Evolutionary conservation across 2,797 vertebrate species (phyloP), one percentile per base, ranked within the genome.

Genomic region (Sebastes melanostomus): DNA sequence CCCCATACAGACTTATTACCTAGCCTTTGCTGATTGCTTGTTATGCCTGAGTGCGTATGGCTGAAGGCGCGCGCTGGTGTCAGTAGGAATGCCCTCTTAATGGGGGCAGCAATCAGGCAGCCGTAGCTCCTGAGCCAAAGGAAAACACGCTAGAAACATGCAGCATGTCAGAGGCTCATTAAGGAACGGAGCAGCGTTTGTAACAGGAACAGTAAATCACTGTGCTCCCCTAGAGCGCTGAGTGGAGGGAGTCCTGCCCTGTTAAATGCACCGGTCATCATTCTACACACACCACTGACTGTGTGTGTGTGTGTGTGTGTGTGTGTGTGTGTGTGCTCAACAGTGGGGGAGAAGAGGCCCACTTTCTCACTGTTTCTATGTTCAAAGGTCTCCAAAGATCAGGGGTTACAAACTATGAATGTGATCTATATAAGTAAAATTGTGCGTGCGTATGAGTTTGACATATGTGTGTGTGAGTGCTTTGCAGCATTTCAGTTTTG

Each of bases 151-250:
- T 89, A 90, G 83, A 86, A 94, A 93, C 93, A 87, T 78, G 92
- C 92, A 84, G 91, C 85, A 81, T 92, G 94, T 94, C 93, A 92
- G 87, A 89, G 91, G 88, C 94, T 95, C 94, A 91, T 95, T 95
- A 95, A 85, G 92, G 89, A 89, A 20, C 30, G 36, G 79, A 76
- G 90, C 89, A 77, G 92, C 91, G 79, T 95, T 95, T 95, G 91
- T 89, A 93, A 90, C 89, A 85, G 87, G 87, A 92, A 92, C 91
- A 93, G 91, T 95, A 94, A 95, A 95, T 95, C 94, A 95, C 91
- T 94, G 91, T 91, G 89, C 90, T 84, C 90, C 90, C 86, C 90
- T 63, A 38, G 78, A 93, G 92, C 85, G 75, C 89, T 56, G 86
- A 86, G 86, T 63, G 55, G 76, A 86, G 84, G 72, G 86, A 90